Evolutionary conservation across 2,888 invertebrate genomes (phyloP).

Genomic region (Leucophenga montana): DNA sequence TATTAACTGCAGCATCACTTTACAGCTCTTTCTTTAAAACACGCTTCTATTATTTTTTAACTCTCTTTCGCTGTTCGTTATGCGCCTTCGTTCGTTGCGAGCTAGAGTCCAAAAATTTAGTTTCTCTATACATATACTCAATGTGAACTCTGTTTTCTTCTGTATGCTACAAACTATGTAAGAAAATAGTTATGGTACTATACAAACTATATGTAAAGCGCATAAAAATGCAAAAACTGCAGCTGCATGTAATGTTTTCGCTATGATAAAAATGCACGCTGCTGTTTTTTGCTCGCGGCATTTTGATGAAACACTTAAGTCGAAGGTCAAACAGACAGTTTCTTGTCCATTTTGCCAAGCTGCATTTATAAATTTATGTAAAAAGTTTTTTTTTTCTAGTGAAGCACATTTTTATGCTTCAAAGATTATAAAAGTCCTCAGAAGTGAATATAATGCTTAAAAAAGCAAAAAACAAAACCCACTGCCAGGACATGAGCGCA

Average conservation of each 20-base stretch:
- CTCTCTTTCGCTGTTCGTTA: too few species aligned
- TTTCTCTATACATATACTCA: too few species aligned
- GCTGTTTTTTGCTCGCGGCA: background rate
- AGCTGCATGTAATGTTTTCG: background rate
- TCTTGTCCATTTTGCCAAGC: background rate
- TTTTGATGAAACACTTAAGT: background rate
- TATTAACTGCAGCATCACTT: too few species aligned
- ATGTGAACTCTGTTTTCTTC: too few species aligned
- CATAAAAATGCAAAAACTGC: background rate
- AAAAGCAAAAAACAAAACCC: constrained; percentile 2
- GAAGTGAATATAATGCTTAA: background rate
- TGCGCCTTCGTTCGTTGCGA: too few species aligned
- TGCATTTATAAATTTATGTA: background rate
- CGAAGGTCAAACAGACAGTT: background rate
- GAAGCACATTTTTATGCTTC: background rate
- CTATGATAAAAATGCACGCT: background rate
- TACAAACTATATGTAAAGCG: too few species aligned
- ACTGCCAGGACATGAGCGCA: constrained; percentile 15
- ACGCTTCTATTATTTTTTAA: too few species aligned
- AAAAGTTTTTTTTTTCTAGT: background rate
- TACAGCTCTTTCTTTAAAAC: too few species aligned
- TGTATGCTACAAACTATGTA: background rate
- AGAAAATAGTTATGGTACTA: too few species aligned
- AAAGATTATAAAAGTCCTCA: too few species aligned
- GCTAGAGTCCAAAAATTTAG: too few species aligned